Evolutionary conservation across 1,140 invertebrate species (phyloP).

Genomic region (Trialeurodes vaporariorum): DNA sequence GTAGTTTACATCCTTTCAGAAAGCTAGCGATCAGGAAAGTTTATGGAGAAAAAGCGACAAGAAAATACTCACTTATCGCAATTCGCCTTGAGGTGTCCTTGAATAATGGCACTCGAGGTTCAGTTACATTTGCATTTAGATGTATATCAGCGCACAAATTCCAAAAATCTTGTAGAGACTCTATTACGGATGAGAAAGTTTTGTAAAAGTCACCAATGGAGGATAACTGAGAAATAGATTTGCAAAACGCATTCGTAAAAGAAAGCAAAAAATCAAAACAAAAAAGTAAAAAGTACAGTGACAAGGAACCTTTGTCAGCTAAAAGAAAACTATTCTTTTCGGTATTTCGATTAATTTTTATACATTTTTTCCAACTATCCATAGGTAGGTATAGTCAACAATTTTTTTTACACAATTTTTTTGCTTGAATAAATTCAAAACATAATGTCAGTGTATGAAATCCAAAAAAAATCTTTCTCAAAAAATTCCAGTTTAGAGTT

Average conservation of each 20-base stretch:
- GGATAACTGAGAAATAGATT: background rate
- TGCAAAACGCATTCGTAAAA: too few species aligned
- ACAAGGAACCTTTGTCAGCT: background rate
- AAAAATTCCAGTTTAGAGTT: too few species aligned
- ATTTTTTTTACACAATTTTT: background rate
- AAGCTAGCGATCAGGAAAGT: too few species aligned
- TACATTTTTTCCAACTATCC: background rate
- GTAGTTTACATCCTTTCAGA: too few species aligned
- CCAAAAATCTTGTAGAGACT: background rate
- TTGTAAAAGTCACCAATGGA: background rate
- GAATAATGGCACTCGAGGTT: background rate
- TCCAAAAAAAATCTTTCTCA: too few species aligned
- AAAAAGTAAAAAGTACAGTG: background rate
- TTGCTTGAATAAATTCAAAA: too few species aligned
- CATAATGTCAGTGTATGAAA: too few species aligned
- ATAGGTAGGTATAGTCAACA: background rate
- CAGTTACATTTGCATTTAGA: background rate
- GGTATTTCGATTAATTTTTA: background rate
- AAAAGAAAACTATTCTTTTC: background rate
- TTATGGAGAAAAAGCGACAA: background rate
- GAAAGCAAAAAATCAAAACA: background rate
- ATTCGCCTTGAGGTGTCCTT: background rate
- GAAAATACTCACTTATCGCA: background rate
- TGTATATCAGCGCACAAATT: background rate
- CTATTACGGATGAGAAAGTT: background rate